A percentile compares a stretch with the other conserved stretches of the same genome.
Conservation (phyloP, 2,113 vertebrate genomes). For the Delphinapterus leucas region DNA sequence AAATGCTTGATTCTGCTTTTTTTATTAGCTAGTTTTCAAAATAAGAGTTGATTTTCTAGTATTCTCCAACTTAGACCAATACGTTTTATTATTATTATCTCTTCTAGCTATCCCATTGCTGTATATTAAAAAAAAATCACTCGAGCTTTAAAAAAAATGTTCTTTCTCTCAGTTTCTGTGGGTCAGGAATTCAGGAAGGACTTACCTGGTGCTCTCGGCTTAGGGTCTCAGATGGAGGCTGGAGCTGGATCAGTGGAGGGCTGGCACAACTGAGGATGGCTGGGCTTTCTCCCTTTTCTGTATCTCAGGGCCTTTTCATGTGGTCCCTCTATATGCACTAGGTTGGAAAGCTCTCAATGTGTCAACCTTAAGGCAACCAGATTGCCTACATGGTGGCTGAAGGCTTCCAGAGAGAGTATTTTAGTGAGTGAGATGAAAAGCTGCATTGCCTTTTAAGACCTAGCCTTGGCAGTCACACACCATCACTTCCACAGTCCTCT, state of each 20-base stretch:
- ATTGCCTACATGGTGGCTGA: not conserved
- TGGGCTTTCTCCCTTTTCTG: not conserved
- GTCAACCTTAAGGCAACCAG: not conserved
- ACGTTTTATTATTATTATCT: not conserved
- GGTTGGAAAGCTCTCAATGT: not conserved
- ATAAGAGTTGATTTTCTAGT: not conserved
- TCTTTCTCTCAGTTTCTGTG: not conserved
- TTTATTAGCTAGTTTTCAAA: not conserved
- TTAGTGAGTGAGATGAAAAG: not conserved
- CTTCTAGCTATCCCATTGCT: not conserved
- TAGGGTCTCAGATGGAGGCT: not conserved
- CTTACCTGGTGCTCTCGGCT: not conserved
- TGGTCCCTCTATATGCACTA: not conserved
- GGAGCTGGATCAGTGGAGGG: not conserved
- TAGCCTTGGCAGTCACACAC: not conserved
- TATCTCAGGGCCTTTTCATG: not conserved
- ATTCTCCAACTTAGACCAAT: not conserved
- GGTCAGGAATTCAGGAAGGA: not conserved
- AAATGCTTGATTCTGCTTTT: not conserved
- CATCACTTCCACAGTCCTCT: not conserved
- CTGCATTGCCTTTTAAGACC: not conserved
- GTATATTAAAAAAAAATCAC: not conserved
- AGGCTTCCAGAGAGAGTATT: not conserved
- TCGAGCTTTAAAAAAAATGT: not conserved
- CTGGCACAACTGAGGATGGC: not conserved